Conservation (phyloP, 2,888 invertebrate species). For the Trichopoda pennipes region DNA sequence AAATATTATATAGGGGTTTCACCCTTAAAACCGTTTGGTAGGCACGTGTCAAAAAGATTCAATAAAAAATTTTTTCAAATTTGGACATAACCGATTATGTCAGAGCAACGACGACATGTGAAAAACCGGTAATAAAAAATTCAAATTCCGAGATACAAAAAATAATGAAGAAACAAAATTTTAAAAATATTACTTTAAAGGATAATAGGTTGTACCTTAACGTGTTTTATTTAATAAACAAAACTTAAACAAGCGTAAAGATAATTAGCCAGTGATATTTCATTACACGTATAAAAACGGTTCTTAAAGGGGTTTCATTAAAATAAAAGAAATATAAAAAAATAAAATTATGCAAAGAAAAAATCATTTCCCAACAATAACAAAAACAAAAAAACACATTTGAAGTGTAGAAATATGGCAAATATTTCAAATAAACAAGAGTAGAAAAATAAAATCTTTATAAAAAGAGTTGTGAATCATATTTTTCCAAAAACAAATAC, state of each 20-base stretch:
- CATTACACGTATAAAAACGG: conserved; percentile 17
- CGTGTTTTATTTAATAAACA: background rate
- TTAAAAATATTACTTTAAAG: background rate
- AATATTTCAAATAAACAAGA: background rate
- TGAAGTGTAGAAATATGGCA: too few species aligned
- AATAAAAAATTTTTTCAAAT: too few species aligned
- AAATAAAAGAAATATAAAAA: background rate
- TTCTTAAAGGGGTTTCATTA: background rate
- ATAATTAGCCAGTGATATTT: conserved; percentile 31
- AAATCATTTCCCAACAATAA: conserved; percentile 1
- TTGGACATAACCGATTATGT: too few species aligned
- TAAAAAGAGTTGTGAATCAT: conserved; percentile 36
- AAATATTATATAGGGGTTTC: too few species aligned
- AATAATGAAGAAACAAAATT: too few species aligned
- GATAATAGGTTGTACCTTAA: background rate
- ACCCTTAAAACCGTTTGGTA: too few species aligned
- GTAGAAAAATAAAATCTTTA: background rate
- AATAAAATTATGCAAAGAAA: background rate
- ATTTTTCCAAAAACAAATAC: background rate
- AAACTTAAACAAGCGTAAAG: conserved; percentile 45
- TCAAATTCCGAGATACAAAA: too few species aligned
- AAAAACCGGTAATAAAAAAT: too few species aligned
- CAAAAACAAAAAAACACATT: too few species aligned
- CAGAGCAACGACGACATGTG: too few species aligned
- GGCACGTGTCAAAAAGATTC: too few species aligned